phyloP scores from a whole-genome alignment of 2,797 vertebrate genomes.

The Hydrolagus colliei region DNA sequence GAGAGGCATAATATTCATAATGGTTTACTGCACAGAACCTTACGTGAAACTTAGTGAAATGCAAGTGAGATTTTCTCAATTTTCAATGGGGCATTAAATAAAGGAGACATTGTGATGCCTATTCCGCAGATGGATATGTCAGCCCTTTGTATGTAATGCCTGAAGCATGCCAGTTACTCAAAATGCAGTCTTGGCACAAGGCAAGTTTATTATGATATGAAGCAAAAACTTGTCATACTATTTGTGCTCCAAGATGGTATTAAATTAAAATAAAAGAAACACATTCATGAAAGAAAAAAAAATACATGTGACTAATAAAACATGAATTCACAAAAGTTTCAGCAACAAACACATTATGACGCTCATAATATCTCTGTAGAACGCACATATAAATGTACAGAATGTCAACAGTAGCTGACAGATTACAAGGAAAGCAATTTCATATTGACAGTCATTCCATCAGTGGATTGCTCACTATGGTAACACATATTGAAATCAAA shows the following conservation, averaged over 20 bases:
- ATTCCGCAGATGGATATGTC: background rate
- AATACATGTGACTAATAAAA: slow-evolving; percentile 58
- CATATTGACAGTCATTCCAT: slow-evolving; percentile 26
- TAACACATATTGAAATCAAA: slow-evolving; percentile 26
- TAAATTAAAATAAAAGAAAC: slow-evolving; percentile 57
- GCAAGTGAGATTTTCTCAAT: background rate
- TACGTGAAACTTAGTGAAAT: background rate
- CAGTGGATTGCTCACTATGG: slow-evolving; percentile 13
- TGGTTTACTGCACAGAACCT: background rate
- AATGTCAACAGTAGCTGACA: slow-evolving; percentile 51
- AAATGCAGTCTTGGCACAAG: slow-evolving; percentile 35
- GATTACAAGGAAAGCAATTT: slow-evolving; percentile 50
- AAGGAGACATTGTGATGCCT: background rate
- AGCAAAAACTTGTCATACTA: slow-evolving; percentile 54
- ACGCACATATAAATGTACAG: slow-evolving; percentile 66
- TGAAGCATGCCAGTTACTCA: slow-evolving; percentile 15
- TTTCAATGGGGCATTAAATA: background rate
- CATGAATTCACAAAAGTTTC: slow-evolving; percentile 63
- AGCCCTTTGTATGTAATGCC: background rate
- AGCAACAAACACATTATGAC: slow-evolving; percentile 53
- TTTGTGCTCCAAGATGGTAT: slow-evolving; percentile 61
- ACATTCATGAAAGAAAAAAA: slow-evolving; percentile 49
- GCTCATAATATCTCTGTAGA: slow-evolving; percentile 64
- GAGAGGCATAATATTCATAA: background rate
- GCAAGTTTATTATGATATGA: slow-evolving; percentile 68